Base-by-base conservation (phyloP, 30 jellyfish, hydroid and myxozoan genomes). In the Sanderia malayensis region DNA sequence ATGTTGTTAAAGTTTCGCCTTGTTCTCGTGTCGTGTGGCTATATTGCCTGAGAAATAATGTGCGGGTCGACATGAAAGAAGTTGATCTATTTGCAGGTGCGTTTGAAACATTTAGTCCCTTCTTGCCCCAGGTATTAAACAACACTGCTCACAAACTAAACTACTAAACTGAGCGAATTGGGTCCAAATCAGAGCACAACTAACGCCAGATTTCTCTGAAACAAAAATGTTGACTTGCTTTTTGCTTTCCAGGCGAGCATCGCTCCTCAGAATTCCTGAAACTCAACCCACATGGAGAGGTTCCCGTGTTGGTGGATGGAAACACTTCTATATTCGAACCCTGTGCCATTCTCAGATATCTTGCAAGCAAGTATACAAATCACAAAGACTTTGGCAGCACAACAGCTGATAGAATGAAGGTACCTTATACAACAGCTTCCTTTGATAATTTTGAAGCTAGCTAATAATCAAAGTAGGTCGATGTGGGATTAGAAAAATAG, bases 281-380 rank as follows among this genome's bases (percentile, higher is more conserved):
- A 58, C 68, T 89, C 55, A 81, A 76, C 58, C 95, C 97, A 0
- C 93, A 81, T 71, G 90, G 92, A 7, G 97, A 89, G 69, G 88
- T 89, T 25, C 97, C 97, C 1, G 95, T 89, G n/a, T 55, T 89
- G 29, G 92, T 60, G 21, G 97, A 89, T 71, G 97, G 95, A 4
- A 94, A 76, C 25, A 67, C 59, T 13, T 71, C 86, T 19, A 73
- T 89, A 1, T 76, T 71, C 76, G 95, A 77, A 22, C 91, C 97
- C 10, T 67, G 95, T 46, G 93, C 97, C 21, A 81, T 89, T 31
- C 67, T 89, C 28, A 28, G 92, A 37, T 89, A 89, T 71, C 67
- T 89, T 21, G 95, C 93, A 49, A 80, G 61, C 34, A 89, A 89
- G 63, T 81, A 89, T 53, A 75, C 97, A 1, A 69, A 89, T 29